Evolutionary conservation across 2,888 invertebrate species (phyloP), one percentile per base, ranked within the genome.

Genomic region (Metopia argyrocephala): DNA sequence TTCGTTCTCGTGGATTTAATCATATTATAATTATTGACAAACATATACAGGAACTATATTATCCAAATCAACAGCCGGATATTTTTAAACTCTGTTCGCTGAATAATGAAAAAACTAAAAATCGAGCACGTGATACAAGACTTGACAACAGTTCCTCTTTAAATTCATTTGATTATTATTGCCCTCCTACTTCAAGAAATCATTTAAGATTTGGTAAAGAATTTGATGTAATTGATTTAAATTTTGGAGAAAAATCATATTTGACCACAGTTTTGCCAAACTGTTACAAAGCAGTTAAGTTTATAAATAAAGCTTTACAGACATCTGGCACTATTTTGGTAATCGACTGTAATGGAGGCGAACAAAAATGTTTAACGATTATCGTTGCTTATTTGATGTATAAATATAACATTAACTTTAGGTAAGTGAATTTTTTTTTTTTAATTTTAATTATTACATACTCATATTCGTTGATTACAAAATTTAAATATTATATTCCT

Each of bases 371-470:
- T 76, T 66, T 87, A 50, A 87, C 87, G 2, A 86, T 87, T 54
- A 85, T 86, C 45, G 86, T 86, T 25, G 87, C 87, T 38, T 88
- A 85, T 83, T 84, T 88, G 78, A 88, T 88, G 87, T 88, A 86
- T 83, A 87, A 87, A 80, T 82, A 87, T 73, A 87, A 87, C 82
- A 85, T 85, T 65, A 87, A 83, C 78, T 88, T 87, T 83, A 85
- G 84, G 88, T 88, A 79, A 87, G 87, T 76, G n/a, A n/a, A n/a
- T n/a, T n/a, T n/a, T n/a, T n/a, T n/a, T n/a, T n/a, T n/a, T n/a
- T n/a, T n/a, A n/a, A n/a, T n/a, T n/a, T n/a, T n/a, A n/a, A n/a
- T n/a, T n/a, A n/a, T n/a, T n/a, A n/a, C n/a, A n/a, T n/a, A n/a
- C n/a, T n/a, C n/a, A n/a, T n/a, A n/a, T n/a, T n/a, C n/a, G n/a